Evolutionary conservation across 2,797 vertebrate species (phyloP), one percentile per base, ranked within the genome.

Genomic region (Hoplostethus mediterraneus): DNA sequence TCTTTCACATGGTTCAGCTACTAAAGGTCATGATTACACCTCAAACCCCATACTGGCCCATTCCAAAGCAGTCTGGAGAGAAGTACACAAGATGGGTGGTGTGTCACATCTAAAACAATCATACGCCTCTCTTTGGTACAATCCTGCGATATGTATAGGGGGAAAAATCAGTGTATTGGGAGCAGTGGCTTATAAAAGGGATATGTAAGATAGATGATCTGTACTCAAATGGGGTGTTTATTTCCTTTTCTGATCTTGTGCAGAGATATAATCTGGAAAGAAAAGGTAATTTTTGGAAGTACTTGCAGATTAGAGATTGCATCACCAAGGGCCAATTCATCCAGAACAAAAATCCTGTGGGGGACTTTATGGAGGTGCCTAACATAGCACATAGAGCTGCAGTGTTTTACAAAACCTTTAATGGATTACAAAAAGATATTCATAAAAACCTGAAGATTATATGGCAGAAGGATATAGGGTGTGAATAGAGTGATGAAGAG

Each of bases 171-270:
- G 44, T 45, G 6, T 40, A 40, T 8, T 40, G 38, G 38, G 9
- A 40, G 6, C 38, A 40, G 9, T 40, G 38, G 38, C 38, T 40
- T 40, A 40, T 40, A 40, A 40, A 40, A 40, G 31, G 31, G 38
- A 40, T 61, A 47, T 13, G 16, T 4, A 45, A 47, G 25, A 61
- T 47, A 45, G 12, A 42, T 25, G 4, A 45, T 16, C 38, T 61
- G 12, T 45, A 47, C 59, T 61, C 13, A 28, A 21, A 61, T 61
- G 42, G 59, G 47, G 42, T 61, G n/a, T 61, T 61, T 47, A 61
- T 61, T 21, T 61, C 40, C 30, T 61, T 61, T 61, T 61, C 40
- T 61, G 40, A 61, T 28, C 40, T 61, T 61, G 42, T 61, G 59
- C 58, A 61, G 47, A 61, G n/a, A n/a, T 47, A 61, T 47, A 9